Evolutionary conservation across 64 coral and sea anemone genomes (phyloP).

Genomic region (Montipora foliosa): DNA sequence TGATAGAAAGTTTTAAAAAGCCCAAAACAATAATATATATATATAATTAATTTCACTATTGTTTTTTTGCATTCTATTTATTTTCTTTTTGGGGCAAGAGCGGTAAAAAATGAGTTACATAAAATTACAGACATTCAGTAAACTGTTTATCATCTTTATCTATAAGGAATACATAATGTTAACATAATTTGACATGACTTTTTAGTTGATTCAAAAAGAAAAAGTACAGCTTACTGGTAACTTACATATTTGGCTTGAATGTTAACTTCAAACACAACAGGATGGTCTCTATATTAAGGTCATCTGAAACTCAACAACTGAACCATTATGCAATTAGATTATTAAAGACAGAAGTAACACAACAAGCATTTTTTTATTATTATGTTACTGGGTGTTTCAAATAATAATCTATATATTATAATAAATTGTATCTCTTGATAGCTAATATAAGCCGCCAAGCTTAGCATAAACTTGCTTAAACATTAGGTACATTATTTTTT

Average conservation of each 20-base stretch:
- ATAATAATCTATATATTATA: constrained; percentile 29
- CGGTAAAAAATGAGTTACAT: background rate
- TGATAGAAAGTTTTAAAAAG: background rate
- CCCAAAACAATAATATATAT: constrained; percentile 1
- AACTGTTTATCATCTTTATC: background rate
- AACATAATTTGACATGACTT: background rate
- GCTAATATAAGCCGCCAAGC: background rate
- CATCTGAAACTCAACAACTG: constrained; percentile 54
- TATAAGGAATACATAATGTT: background rate
- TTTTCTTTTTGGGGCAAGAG: background rate
- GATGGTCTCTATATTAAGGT: constrained; percentile 40
- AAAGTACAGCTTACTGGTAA: constrained; percentile 10
- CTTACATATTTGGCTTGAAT: constrained; percentile 15
- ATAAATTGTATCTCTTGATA: constrained; percentile 31
- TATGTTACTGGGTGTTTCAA: background rate
- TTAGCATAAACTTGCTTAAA: constrained; percentile 6
- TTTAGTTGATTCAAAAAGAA: constrained; percentile 7
- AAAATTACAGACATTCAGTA: constrained; percentile 20
- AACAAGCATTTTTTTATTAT: constrained; percentile 33
- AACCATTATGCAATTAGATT: background rate
- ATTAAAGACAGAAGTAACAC: constrained; percentile 1
- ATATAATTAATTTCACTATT: background rate
- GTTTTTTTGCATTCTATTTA: background rate
- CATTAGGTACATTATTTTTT: background rate
- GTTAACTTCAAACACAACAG: constrained; percentile 28